A percentile compares a stretch with the other conserved stretches of the same genome.
phyloP scores from a whole-genome alignment of 2,797 vertebrate species.

The Peromyscus attwateri region DNA sequence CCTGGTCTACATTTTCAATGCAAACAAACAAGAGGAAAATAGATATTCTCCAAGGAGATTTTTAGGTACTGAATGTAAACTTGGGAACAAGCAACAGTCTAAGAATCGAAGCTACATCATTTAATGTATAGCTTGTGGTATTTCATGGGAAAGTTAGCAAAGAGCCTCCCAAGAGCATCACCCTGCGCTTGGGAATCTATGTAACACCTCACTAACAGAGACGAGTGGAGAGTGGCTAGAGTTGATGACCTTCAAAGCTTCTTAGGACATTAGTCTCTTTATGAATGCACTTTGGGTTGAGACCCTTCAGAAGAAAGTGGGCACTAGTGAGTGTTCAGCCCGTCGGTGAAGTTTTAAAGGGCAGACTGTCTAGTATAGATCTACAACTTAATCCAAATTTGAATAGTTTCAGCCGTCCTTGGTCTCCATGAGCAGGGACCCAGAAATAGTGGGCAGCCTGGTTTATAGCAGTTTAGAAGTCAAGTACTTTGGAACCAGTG shows the following conservation, averaged over 20 bases:
- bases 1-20: slow-evolving; percentile 36
- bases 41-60: not conserved
- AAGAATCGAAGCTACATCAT: slow-evolving; percentile 4
- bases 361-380: not conserved
- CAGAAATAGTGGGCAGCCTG: not conserved
- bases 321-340: not conserved
- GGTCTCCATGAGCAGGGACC: not conserved
- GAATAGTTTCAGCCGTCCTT: not conserved
- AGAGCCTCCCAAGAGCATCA: not conserved
- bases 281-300: not conserved
- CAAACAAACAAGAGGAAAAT: slow-evolving; percentile 62
- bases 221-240: not conserved
- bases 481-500: not conserved
- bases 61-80: not conserved
- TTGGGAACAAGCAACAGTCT: slow-evolving; percentile 25
- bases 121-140: not conserved
- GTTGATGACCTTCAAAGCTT: not conserved
- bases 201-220: not conserved
- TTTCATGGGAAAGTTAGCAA: not conserved
- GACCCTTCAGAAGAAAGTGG: not conserved
- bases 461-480: slow-evolving; percentile 43
- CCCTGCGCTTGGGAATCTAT: not conserved
- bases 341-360: not conserved
- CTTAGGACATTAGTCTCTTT: not conserved
- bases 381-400: not conserved